Evolutionary conservation across 2,888 invertebrate genomes (phyloP).

Genomic region (Ormia ochracea): DNA sequence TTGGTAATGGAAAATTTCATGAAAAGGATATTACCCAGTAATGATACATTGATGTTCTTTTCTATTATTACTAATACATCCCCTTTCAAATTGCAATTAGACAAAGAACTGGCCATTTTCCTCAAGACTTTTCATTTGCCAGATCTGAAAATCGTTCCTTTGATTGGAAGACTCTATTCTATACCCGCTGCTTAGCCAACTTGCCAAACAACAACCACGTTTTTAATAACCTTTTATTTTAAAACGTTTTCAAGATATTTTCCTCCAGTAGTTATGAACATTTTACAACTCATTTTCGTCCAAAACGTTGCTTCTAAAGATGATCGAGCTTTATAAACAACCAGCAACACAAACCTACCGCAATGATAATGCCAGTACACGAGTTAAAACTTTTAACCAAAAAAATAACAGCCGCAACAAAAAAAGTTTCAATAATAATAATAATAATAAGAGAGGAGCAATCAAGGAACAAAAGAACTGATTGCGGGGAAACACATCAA

Average conservation of each 20-base stretch:
- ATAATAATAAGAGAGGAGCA: not conserved
- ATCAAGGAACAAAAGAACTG: conserved; percentile 2
- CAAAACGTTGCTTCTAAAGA: not conserved
- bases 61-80: too few relatives aligned
- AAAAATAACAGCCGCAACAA: not conserved
- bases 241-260: conserved; percentile 26
- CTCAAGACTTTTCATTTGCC: too few relatives aligned
- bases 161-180: not conserved
- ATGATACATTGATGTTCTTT: too few relatives aligned
- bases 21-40: too few relatives aligned
- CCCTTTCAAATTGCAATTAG: too few relatives aligned
- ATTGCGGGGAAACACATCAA: conserved; percentile 12
- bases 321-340: not conserved
- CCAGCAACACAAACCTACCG: conserved; percentile 51
- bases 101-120: too few relatives aligned
- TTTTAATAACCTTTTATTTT: conserved; percentile 12
- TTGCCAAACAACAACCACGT: not conserved
- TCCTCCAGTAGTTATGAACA: conserved; percentile 47
- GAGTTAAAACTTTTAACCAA: conserved; percentile 15
- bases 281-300: conserved; percentile 45
- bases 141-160: too few relatives aligned
- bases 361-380: conserved; percentile 45
- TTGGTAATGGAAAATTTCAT: too few relatives aligned
- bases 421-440: too few relatives aligned
- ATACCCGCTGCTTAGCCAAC: not conserved